Base-by-base conservation (phyloP, 1,140 invertebrate genomes). In the Drosophila pruinosa region DNA sequence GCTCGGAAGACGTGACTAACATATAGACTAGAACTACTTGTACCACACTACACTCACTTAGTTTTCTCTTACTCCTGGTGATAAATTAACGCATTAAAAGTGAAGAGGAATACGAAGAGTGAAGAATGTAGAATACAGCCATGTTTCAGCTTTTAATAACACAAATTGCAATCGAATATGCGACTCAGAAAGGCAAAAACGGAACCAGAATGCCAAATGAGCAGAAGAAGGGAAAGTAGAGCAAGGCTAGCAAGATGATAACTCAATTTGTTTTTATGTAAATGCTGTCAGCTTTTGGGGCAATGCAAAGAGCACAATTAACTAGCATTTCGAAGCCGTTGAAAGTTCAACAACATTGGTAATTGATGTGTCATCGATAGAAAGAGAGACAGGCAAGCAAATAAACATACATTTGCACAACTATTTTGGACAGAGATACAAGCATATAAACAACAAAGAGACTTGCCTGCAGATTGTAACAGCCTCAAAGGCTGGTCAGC, bases 81-180 rank as follows among this genome's bases (percentile, higher is more conserved):
- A 75, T 75, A 75, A 75, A 75, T 75, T 68, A 75, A 72, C 56
- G 73, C 69, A 75, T 75, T 74, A 58, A 63, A 74, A 54, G 45
- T 39, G 22, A 22, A 26, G 58, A 19, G 52, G 14, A 15, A 22
- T 26, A 22, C 5, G 22, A 22, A 12, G 45, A 3, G 19, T 24
- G n/a, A n/a, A 21, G 21, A 28, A 53, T 15, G 3, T 2, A 19
- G 38, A 26, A 38, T 59, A 36, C 54, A 47, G 39, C 58, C 68
- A 70, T 70, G 78, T 78, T 72, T 67, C 59, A 45, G 69, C 80
- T 81, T 85, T 85, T 85, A 85, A 85, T 85, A 85, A 85, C 80
- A 77, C 77, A 85, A 85, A 85, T 85, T 86, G 81, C 80, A 86
- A 81, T 86, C 77, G 77, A 85, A 88, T 69, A 71, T 78, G 65